Percentiles rank a stretch among this genome's conserved stretches.
phyloP scores from a whole-genome alignment of 2,888 invertebrate species.

The Laspeyria flexula region DNA sequence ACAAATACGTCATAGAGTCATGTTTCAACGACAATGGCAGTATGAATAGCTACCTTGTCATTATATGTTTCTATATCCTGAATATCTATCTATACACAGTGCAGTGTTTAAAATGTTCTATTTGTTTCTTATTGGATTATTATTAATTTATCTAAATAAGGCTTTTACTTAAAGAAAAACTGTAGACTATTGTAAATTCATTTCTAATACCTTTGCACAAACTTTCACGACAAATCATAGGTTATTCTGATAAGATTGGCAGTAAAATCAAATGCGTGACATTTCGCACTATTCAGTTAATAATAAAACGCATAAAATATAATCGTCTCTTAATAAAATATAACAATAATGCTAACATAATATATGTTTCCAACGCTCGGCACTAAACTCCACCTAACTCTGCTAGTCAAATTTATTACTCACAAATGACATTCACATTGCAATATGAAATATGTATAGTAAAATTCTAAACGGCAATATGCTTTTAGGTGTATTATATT shows the following conservation, averaged over 20 bases:
- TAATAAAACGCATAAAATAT: conserved; percentile 38
- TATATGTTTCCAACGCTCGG: conserved; percentile 38
- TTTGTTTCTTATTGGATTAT: no score
- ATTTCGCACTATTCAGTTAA: conserved; percentile 30
- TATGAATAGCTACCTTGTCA: conserved; percentile 23
- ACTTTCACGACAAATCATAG: not conserved
- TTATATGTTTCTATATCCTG: not conserved
- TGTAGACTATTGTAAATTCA: no score
- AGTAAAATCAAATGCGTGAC: conserved; percentile 5
- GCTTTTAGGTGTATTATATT: no score
- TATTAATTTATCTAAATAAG: no score
- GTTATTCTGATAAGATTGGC: not conserved
- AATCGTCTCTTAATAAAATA: conserved; percentile 38
- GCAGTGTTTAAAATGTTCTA: no score
- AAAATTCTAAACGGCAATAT: no score
- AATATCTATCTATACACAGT: not conserved
- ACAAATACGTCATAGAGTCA: conserved; percentile 27
- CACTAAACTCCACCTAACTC: conserved; percentile 42
- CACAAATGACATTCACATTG: conserved; percentile 30
- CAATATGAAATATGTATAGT: no score
- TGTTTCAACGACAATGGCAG: conserved; percentile 5
- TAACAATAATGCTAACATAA: conserved; percentile 33
- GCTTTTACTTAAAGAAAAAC: no score
- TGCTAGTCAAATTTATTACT: conserved; percentile 45
- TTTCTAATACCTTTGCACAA: no score